Percentiles rank a stretch among this genome's conserved stretches.
phyloP scores from a whole-genome alignment of 2,888 invertebrate genomes.

The Pyrocoelia pectoralis region DNA sequence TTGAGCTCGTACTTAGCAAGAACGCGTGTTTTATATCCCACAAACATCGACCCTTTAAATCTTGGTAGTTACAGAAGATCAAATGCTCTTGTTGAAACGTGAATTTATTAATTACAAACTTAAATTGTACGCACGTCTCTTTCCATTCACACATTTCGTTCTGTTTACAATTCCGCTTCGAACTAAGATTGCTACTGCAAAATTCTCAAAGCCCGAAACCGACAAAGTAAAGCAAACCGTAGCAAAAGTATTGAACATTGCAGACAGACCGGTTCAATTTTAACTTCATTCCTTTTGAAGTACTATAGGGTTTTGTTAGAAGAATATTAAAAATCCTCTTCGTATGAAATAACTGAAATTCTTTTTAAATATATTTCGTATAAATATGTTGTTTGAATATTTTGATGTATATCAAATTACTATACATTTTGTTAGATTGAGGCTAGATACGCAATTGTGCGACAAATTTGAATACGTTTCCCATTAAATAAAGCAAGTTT shows the following conservation, averaged over 20 bases:
- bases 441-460: neutral
- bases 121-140: neutral
- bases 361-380: too few relatives aligned
- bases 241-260: neutral
- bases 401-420: neutral
- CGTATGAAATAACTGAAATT: neutral
- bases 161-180: neutral
- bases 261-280: neutral
- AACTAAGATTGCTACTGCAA: neutral
- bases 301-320: neutral
- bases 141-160: slow-evolving; percentile 7
- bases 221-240: neutral
- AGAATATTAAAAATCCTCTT: neutral
- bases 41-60: neutral
- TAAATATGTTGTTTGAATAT: neutral
- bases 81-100: neutral
- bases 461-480: neutral
- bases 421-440: neutral
- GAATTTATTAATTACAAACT: neutral
- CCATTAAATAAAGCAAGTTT: neutral
- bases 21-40: too few relatives aligned
- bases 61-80: neutral
- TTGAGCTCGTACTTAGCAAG: neutral
- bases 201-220: neutral
- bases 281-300: neutral